Evolutionary conservation across 1,140 invertebrate genomes (phyloP).

Genomic region (Caligus rogercresseyi): DNA sequence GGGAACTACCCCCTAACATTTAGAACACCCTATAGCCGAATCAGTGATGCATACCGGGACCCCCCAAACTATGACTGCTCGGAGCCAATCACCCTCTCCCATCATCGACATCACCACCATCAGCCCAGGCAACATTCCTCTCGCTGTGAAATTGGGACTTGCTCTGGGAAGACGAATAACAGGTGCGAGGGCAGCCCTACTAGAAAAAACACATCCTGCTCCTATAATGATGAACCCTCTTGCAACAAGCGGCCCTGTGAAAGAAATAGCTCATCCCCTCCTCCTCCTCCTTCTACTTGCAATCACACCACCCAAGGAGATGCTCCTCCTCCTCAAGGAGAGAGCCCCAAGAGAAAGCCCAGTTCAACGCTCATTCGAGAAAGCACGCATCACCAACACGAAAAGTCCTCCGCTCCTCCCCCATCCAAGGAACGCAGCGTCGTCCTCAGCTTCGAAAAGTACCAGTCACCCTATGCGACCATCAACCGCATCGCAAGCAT

Average conservation of each 20-base stretch:
- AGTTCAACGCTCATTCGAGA: not conserved
- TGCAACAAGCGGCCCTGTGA: not conserved
- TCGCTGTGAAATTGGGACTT: not conserved
- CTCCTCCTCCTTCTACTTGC: not conserved
- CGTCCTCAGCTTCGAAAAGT: not conserved
- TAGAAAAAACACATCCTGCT: not conserved
- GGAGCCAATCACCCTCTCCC: not conserved
- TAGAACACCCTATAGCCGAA: not conserved
- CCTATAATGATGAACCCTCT: not conserved
- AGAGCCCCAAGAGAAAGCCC: no score
- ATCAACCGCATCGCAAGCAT: not conserved
- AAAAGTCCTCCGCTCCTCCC: not conserved
- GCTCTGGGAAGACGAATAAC: not conserved
- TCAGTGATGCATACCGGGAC: not conserved
- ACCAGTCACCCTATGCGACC: not conserved
- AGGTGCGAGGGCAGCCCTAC: not conserved
- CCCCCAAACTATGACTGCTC: not conserved
- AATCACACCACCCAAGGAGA: not conserved
- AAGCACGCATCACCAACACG: not conserved
- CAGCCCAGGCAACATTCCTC: no score
- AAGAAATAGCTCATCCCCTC: not conserved
- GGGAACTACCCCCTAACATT: no score
- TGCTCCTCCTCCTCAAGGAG: not conserved
- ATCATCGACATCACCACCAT: not conserved
- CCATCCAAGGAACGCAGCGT: not conserved